Evolutionary conservation across 2,888 invertebrate genomes (phyloP).

Genomic region (Lithophane socia): DNA sequence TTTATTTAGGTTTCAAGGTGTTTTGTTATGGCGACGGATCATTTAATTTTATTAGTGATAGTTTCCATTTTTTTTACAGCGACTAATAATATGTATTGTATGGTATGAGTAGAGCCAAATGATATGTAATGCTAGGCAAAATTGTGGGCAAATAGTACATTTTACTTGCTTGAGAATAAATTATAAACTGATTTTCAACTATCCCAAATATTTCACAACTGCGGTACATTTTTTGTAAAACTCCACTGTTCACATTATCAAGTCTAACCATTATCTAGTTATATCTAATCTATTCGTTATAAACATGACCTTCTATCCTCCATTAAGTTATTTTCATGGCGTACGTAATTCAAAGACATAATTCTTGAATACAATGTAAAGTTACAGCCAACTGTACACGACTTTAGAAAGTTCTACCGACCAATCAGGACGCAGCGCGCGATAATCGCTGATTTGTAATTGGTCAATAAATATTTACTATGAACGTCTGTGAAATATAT

Average conservation of each 20-base stretch:
- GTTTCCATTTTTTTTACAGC: too few species aligned
- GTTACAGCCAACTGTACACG: conserved; percentile 61
- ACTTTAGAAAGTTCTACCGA: conserved; percentile 57
- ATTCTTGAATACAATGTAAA: conserved; percentile 72
- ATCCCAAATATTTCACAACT: too few species aligned
- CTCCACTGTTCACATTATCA: not conserved
- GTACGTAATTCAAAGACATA: conserved; percentile 69
- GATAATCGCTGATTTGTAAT: conserved; percentile 58
- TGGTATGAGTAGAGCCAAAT: too few species aligned
- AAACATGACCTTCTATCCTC: conserved; percentile 65
- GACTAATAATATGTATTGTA: too few species aligned
- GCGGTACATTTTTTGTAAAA: not conserved
- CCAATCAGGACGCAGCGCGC: conserved; percentile 55
- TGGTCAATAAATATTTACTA: conserved; percentile 67
- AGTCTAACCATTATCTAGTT: not conserved
- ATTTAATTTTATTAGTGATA: too few species aligned
- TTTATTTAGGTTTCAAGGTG: too few species aligned
- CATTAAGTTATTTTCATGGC: conserved; percentile 70
- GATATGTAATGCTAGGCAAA: too few species aligned
- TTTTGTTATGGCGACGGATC: too few species aligned
- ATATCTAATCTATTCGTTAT: conserved; percentile 53
- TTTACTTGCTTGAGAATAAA: too few species aligned
- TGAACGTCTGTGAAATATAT: conserved; percentile 52
- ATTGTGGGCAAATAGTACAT: too few species aligned
- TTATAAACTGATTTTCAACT: too few species aligned